Percentiles rank a stretch among this genome's conserved stretches.
These are phyloP conservation scores for Oryzias sinensis DNA, from an alignment of 2,797 vertebrate species.

Conservation along the genomic window DNA sequence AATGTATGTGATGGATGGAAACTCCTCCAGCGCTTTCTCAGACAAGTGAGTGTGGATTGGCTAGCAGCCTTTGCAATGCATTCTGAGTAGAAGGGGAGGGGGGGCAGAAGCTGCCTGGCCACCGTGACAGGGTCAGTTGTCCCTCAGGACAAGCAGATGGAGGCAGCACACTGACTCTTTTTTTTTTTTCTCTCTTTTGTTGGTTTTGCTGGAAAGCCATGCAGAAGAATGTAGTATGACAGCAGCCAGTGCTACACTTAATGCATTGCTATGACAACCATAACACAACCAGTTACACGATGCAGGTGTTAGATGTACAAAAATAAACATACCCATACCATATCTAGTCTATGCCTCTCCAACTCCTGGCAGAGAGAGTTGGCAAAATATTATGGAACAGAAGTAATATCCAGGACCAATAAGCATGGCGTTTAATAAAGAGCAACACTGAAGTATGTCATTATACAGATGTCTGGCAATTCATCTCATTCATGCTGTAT, in stretches of 20 bases:
- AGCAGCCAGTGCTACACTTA: constrained; percentile 99
- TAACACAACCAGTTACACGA: constrained; percentile 99
- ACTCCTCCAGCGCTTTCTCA: constrained; percentile 72
- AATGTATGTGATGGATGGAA: constrained; percentile 76
- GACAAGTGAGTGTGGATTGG: constrained; percentile 74
- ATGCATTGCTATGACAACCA: constrained; percentile 99
- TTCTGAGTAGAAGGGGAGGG: constrained; percentile 66
- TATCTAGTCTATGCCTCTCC: constrained; percentile 99
- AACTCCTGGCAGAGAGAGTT: constrained; percentile 99
- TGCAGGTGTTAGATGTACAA: constrained; percentile 99
- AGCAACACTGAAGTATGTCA: constrained; percentile 56
- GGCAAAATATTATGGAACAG: constrained; percentile 99
- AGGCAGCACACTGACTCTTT: constrained; percentile 87
- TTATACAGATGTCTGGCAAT: constrained; percentile 48
- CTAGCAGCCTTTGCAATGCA: constrained; percentile 76
- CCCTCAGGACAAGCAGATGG: constrained; percentile 91
- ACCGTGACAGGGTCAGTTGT: constrained; percentile 76
- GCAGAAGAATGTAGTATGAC: constrained; percentile 99
- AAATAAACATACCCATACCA: constrained; percentile 99
- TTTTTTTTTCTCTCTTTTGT: constrained; percentile 63
- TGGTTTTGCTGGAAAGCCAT: constrained; percentile 99
- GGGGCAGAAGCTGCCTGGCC: constrained; percentile 73
- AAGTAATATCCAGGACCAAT: constrained; percentile 84
- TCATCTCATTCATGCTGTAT: constrained; percentile 39
- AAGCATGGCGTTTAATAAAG: constrained; percentile 85